phyloP scores from a whole-genome alignment of 2,888 invertebrate species.

The Hypercompe scribonia region DNA sequence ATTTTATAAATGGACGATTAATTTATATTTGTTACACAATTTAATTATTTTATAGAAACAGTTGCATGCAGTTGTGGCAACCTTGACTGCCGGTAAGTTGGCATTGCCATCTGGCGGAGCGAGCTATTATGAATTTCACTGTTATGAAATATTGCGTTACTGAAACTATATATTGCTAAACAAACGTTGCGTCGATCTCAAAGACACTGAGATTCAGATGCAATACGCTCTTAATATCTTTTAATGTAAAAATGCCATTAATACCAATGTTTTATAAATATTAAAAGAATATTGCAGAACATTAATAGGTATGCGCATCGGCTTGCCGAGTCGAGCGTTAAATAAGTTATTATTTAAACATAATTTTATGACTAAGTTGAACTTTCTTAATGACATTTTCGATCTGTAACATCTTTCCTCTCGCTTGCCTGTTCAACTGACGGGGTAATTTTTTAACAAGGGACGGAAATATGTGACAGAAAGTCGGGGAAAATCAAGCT shows the following conservation, averaged over 20 bases:
- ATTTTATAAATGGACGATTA: conserved; percentile 3
- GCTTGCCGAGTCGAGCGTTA: too few relatives aligned
- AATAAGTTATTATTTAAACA: neutral
- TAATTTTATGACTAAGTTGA: neutral
- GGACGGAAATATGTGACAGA: neutral
- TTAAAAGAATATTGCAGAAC: neutral
- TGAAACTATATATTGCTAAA: conserved; percentile 65
- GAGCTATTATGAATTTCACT: conserved; percentile 70
- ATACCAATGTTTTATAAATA: conserved; percentile 3
- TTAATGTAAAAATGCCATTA: conserved; percentile 18
- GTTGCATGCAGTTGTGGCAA: conserved; percentile 39
- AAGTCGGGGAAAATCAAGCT: neutral
- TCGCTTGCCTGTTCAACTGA: neutral
- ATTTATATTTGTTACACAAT: conserved; percentile 13
- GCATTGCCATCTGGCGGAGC: conserved; percentile 64
- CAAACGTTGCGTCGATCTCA: conserved; percentile 55
- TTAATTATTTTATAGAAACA: conserved; percentile 26
- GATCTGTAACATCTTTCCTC: neutral
- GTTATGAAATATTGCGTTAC: conserved; percentile 72
- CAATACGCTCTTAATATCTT: conserved; percentile 30
- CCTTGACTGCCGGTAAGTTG: conserved; percentile 64
- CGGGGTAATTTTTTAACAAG: too few relatives aligned
- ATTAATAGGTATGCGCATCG: neutral
- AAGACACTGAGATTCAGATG: conserved; percentile 41
- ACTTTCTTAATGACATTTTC: neutral